Evolutionary conservation across 92 coral and sea anemone genomes (phyloP).

Genomic region (Actinostola sp.): DNA sequence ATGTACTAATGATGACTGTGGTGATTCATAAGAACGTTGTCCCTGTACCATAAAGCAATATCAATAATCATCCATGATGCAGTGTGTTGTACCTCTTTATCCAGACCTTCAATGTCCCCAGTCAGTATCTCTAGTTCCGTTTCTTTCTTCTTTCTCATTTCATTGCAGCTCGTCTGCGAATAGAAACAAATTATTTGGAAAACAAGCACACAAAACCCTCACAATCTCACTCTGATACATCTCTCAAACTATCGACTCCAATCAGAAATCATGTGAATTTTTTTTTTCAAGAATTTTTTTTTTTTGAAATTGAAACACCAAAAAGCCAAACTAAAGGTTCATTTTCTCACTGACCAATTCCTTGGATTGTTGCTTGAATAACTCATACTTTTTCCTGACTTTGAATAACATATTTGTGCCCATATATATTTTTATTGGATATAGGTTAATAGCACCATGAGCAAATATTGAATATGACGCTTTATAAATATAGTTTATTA

Average conservation of each 20-base stretch:
- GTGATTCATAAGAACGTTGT: too few relatives aligned
- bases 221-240: slow-evolving; percentile 76
- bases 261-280: too few relatives aligned
- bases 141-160: slow-evolving; percentile 92
- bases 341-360: neutral
- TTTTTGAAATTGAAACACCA: slow-evolving; percentile 64
- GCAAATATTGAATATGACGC: too few relatives aligned
- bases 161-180: slow-evolving; percentile 94
- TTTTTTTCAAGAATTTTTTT: too few relatives aligned
- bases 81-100: slow-evolving; percentile 88
- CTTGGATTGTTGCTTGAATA: neutral
- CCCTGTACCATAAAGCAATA: neutral
- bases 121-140: slow-evolving; percentile 96
- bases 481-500: too few relatives aligned
- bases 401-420: neutral
- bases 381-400: neutral
- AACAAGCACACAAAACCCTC: too few relatives aligned
- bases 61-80: too few relatives aligned
- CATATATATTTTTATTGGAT: too few relatives aligned
- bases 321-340: neutral
- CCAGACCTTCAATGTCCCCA: slow-evolving; percentile 97
- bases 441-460: too few relatives aligned
- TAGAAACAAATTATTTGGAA: neutral
- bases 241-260: too few relatives aligned
- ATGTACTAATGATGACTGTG: too few relatives aligned